phyloP scores from a whole-genome alignment of 2,888 invertebrate genomes.

The Serrognathus titanus region DNA sequence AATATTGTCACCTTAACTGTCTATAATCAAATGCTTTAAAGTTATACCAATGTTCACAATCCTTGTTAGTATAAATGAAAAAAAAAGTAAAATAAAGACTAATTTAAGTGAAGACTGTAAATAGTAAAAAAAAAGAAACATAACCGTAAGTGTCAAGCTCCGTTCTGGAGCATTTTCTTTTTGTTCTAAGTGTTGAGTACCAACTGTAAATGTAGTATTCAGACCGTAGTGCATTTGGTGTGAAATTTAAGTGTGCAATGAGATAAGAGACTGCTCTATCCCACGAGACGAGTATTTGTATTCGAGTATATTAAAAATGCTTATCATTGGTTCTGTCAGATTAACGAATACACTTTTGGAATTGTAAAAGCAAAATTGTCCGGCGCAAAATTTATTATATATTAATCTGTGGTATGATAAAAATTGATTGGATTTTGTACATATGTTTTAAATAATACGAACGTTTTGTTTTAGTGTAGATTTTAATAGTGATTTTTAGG shows the following conservation, averaged over 20 bases:
- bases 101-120: conserved; percentile 17
- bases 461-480: conserved; percentile 10
- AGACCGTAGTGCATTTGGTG: conserved; percentile 14
- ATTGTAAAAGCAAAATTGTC: no score
- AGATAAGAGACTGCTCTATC: conserved; percentile 22
- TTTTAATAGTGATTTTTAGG: conserved; percentile 6
- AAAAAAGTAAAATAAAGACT: conserved; percentile 12
- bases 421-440: conserved; percentile 7
- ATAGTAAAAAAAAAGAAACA: conserved; percentile 9
- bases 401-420: conserved; percentile 13
- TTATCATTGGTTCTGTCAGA: not conserved
- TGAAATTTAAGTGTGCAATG: conserved; percentile 26
- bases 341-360: not conserved
- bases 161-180: not conserved
- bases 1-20: no score
- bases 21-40: conserved; percentile 4
- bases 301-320: conserved; percentile 17
- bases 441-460: conserved; percentile 7
- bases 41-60: conserved; percentile 8
- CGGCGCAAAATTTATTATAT: not conserved
- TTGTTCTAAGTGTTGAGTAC: conserved; percentile 12
- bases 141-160: conserved; percentile 14
- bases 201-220: conserved; percentile 14
- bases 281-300: conserved; percentile 14
- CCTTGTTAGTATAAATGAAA: conserved; percentile 11